Percentiles rank a stretch among this genome's conserved stretches.
Evolutionary conservation across 1,140 invertebrate genomes (phyloP).

Genomic region (Zelostemma sp.): DNA sequence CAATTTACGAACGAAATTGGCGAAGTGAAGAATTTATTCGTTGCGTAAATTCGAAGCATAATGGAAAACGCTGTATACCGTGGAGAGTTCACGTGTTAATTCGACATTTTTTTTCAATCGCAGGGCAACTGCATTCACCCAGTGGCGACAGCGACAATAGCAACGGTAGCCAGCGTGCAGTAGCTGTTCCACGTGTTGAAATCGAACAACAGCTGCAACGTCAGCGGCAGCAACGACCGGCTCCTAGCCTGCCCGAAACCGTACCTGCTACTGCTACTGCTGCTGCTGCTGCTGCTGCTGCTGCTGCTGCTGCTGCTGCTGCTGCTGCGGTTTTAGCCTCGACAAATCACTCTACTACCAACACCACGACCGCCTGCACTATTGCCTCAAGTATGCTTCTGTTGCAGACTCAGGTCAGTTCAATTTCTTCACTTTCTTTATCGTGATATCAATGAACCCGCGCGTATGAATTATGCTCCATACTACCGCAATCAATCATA

Average conservation of each 20-base stretch:
- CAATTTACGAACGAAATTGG: no score
- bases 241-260: conserved; percentile 46
- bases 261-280: conserved; percentile 59
- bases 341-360: conserved; percentile 66
- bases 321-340: conserved; percentile 53
- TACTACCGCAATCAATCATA: no score
- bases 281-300: no score
- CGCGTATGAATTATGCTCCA: conserved; percentile 12
- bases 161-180: conserved; percentile 60
- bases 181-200: conserved; percentile 57
- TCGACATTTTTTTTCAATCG: neutral
- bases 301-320: no score
- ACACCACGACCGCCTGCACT: conserved; percentile 68
- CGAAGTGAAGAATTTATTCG: no score
- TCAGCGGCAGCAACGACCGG: conserved; percentile 55
- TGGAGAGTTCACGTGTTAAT: no score
- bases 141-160: conserved; percentile 63
- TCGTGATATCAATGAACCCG: neutral
- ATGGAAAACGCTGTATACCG: no score
- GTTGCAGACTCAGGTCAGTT: conserved; percentile 74
- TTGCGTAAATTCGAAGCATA: no score
- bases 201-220: conserved; percentile 58
- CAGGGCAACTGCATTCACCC: conserved; percentile 65
- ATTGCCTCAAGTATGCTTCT: conserved; percentile 77
- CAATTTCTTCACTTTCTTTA: conserved; percentile 6